Base-by-base conservation (phyloP, 1,140 invertebrate species). In the Wiebesia pumilae region DNA sequence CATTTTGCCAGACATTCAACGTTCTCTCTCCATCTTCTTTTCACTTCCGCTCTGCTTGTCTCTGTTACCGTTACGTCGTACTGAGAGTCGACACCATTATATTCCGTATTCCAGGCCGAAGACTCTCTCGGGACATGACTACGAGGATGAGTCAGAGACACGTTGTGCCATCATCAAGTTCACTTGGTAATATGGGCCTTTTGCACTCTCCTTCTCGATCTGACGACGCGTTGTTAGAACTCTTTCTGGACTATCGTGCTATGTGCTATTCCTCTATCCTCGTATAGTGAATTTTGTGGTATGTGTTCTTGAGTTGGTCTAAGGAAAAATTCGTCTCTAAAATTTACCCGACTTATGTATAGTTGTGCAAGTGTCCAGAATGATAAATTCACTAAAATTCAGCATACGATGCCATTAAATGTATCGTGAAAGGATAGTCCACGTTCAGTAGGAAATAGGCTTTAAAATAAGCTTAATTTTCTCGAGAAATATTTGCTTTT, bases 1-100 rank as follows among this genome's bases (percentile, higher is more conserved):
- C 92, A 92, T 88, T 87, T 89, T 92, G 92, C 93, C 92, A 93
- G 90, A 90, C 89, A 90, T 88, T 92, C 88, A 89, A 85, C 90
- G 89, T 89, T 92, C 88, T 89, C 87, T 82, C 33, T 62, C 75
- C 73, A 75, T 71, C 47, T 58, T 33, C 80, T 80, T 54, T n/a
- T 12, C 84, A 51, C 35, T 58, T 79, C 81, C 47, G 51, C 4
- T 65, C 69, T 35, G 69, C 69, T 69, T 38, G 69, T 71, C 47
- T 65, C 69, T 43, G 27, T 58, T 38, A 24, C 81, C 81, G 51
- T 62, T 30, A 90, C 89, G 87, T 89, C 89, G 88, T 85, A 86
- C 90, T 35, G 73, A 84, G 75, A 89, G 88, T 88, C 92, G 91
- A 92, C 91, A 92, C 92, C 90, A 92, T 93, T 93, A 93, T 90